Percentiles rank a stretch among this genome's conserved stretches.
Evolutionary conservation across 2,888 invertebrate species (phyloP).

Genomic region (Diogma glabrata): DNA sequence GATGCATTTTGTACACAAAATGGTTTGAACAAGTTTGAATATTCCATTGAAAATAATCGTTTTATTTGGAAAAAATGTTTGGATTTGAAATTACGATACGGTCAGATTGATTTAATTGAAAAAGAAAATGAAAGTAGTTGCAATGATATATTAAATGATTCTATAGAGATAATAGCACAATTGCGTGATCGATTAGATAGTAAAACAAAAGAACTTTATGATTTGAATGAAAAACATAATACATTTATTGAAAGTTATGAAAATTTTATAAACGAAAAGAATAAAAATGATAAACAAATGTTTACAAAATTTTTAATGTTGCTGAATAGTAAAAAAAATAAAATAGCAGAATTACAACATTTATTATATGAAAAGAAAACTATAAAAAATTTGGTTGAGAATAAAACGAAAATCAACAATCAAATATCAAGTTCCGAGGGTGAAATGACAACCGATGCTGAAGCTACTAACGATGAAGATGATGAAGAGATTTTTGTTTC

Average conservation of each 20-base stretch:
- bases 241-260: neutral
- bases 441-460: no score
- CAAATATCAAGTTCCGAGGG: no score
- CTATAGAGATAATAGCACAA: neutral
- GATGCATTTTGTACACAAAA: neutral
- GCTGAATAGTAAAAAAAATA: neutral
- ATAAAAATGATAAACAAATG: neutral
- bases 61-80: conserved; percentile 4
- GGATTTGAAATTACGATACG: neutral
- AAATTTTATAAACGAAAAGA: neutral
- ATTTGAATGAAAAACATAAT: neutral
- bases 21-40: neutral
- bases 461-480: no score
- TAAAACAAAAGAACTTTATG: neutral
- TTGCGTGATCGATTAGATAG: neutral
- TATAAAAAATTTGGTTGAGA: neutral
- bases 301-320: neutral
- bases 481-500: neutral
- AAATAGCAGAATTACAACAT: neutral
- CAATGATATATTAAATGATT: neutral
- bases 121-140: neutral
- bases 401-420: no score
- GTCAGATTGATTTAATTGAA: neutral
- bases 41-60: neutral
- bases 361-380: neutral